Evolutionary conservation across 1,140 invertebrate genomes (phyloP), one percentile per base, ranked within the genome.

Genomic region (Batillaria attramentaria): DNA sequence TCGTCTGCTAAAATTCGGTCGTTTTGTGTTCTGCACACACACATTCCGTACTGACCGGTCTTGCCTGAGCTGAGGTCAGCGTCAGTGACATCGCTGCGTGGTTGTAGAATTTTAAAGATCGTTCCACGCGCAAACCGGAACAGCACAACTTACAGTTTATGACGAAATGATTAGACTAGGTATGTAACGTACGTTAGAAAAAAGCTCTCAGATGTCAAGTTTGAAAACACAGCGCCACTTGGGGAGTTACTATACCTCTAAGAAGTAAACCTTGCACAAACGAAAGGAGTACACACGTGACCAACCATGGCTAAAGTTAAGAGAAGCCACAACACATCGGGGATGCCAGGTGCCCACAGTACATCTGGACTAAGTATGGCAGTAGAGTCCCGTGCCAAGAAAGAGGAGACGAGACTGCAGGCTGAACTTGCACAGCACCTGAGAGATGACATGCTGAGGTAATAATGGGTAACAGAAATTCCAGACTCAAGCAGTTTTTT

Each of bases 371-470:
- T 31, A 3, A 70, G 50, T 28, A 24, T 31, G 5, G 68, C 68
- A 24, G 43, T 46, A 10, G 24, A 31, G 20, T n/a, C 68, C 16
- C 68, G 68, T 3, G 39, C 39, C n/a, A 46, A 70, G 68, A 70
- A 28, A 31, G 68, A 70, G 33, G 66, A 69, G 37, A 41, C 6
- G 6, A 37, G 33, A 37, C 66, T 41, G 35, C 66, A 41, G 37
- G 18, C 66, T 8, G 2, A 2, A 16, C n/a, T 70, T 39, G 39
- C 68, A 6, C 3, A 31, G 1, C n/a, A 46, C 2, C 68, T 70
- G 2, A 24, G 41, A 43, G 42, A 70, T 20, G 68, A 70, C 35
- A 70, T 70, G 8, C 20, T n/a, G 10, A 70, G 68, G 68, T 70
- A 46, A 39, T 5, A 5, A 28, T 18, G 0, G 8, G 2, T 35